Evolutionary conservation across 1,140 invertebrate genomes (phyloP), one percentile per base, ranked within the genome.

Genomic region (Anthonomus grandis): DNA sequence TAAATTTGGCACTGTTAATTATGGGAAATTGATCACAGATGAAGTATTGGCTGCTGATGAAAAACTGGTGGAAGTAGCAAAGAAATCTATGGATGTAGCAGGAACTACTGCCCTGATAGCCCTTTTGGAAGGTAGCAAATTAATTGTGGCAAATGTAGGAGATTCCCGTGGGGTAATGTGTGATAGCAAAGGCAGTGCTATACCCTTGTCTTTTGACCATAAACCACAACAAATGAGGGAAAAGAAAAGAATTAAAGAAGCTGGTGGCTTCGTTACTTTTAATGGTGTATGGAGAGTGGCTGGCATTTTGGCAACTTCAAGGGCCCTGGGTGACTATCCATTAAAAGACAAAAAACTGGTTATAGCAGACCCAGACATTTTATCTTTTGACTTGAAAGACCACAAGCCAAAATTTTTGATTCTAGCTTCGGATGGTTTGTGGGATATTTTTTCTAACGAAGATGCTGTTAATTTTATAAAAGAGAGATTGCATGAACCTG

Each of bases 221-320:
- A 97, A 97, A 78, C 95, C 95, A 21, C 90, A 95, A 72, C 68
- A 91, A 85, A 83, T 90, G 68, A 77, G 92, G 65, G 93, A 95
- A 77, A 83, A 84, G 18, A 90, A 86, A 68, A 78, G 93, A 48
- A 95, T 96, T 64, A 86, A 90, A 69, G 90, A 93, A 74, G 93
- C 93, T 18, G 93, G 93, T 53, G 93, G 93, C 17, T 92, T 93
- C 69, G 90, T 98, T 25, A 90, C 89, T 51, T 96, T 95, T 69
- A 93, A 95, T 70, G 95, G 95, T 44, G 95, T 97, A 1, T 97
- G 95, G 93, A 77, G 95, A 66, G 94, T 98, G 8, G 93, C 93
- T 46, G 95, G 95, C 10, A 92, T 98, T 58, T 79, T 98, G 59
- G 95, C 95, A 2, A 97, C 94, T 24, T 97, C 94, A 10, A 78